Evolutionary conservation across 2,113 vertebrate genomes (phyloP), one percentile per base, ranked within the genome.

Genomic region (Cyprinodon variegatus): DNA sequence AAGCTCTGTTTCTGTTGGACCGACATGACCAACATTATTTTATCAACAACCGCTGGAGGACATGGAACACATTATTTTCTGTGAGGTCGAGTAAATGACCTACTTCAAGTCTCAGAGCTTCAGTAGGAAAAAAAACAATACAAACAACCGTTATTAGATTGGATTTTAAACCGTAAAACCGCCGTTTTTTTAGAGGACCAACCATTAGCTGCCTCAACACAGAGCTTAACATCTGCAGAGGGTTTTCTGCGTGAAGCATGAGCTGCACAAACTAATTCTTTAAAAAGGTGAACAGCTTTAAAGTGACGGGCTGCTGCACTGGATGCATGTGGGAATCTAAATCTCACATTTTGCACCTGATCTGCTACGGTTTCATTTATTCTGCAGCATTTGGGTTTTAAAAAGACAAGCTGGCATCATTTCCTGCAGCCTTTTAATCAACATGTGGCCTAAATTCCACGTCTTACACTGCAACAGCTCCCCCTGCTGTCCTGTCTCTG

Each of bases 21-120:
- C 22, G 7, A 70, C 38, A 13, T 46, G 60, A 68, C 50, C 78
- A 14, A 20, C 15, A 70, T 69, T 12, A 29, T 7, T 63, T 67
- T n/a, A n/a, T 64, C 29, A 68, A 61, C 68, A 50, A 64, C 39
- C 10, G 14, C 17, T 45, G 65, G 48, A 45, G 46, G 11, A 41
- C 17, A 36, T 50, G 45, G 13, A 48, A 37, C 10, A 62, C 0
- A 38, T 38, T 38, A 8, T 36, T 38, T 1, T 57, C 17, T 57
- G 2, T n/a, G 41, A 6, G 41, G 20, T n/a, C 10, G 20, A 57
- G 50, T 57, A 57, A 57, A 57, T 57, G 17, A 57, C 8, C 20
- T 10, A 57, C 50, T 29, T 29, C 29, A 29, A 29, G 29, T 29
- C 29, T 29, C 29, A 29, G 29, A 29, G 29, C 29, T 29, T 29